Conservation (phyloP, 23 tunicate genomes). For the Phallusia fumigata region DNA sequence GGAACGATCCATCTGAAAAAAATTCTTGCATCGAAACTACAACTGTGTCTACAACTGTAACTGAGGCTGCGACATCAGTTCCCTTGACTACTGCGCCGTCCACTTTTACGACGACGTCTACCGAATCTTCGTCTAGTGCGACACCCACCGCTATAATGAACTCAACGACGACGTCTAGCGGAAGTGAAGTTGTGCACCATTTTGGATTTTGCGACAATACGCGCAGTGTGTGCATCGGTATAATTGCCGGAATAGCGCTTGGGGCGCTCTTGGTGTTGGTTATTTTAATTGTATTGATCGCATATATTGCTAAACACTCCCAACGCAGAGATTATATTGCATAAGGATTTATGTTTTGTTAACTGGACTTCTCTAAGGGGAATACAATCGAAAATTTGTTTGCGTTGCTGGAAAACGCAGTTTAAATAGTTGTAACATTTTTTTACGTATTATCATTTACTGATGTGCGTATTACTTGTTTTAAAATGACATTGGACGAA, state of each 20-base stretch:
- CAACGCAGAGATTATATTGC: neutral
- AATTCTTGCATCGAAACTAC: neutral
- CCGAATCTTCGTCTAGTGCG: neutral
- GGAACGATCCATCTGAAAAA: neutral
- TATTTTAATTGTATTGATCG: neutral
- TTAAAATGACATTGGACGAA: too few species aligned
- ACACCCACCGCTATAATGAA: neutral
- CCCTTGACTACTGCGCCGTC: neutral
- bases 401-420: too few species aligned
- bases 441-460: too few species aligned
- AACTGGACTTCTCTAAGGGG: too few species aligned
- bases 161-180: neutral
- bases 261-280: neutral
- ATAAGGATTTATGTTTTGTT: neutral
- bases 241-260: neutral
- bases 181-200: neutral
- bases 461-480: too few species aligned
- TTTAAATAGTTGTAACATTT: too few species aligned
- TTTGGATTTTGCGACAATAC: slow-evolving; percentile 10
- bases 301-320: neutral
- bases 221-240: neutral
- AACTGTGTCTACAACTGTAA: neutral
- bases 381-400: too few species aligned
- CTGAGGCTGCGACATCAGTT: neutral
- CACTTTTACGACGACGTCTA: neutral